Base-by-base conservation (phyloP, 2,888 invertebrate species). In the Ceramica pisi region DNA sequence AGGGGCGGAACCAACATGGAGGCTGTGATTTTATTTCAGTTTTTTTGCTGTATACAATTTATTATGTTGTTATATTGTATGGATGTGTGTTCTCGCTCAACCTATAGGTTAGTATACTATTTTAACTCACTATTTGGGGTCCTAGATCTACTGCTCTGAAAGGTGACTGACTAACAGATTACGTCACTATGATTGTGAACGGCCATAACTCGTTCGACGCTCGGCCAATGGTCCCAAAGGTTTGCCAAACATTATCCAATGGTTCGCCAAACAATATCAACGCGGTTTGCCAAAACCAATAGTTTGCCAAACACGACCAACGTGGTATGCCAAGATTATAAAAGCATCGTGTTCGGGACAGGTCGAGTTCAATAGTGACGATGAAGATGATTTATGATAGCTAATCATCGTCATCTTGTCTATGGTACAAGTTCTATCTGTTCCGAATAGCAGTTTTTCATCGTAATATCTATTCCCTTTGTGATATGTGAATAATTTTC, bases 21-120 rank as follows among this genome's bases (percentile, higher is more conserved):
- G 44, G 67, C 21, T 59, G 59, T 51, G 64, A 82, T 68, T 68
- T 65, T 59, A 38, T 72, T 57, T 50, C 46, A 48, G 56, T 56
- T 12, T 53, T 53, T 53, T 14, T 19, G 31, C 55, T 55, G 31
- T 31, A 35, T 31, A 31, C 19, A 55, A 55, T n/a, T n/a, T n/a
- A n/a, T 55, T 55, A 55, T 31, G 10, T n/a, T 55, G 31, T 31
- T 55, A 9, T 19, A 9, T 55, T 4, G 9, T 31, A 55, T 26
- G 53, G 53, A n/a, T 31, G 55, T 31, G 55, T 53, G 23, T 6
- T 51, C 48, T 48, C 48, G 48, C 48, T 48, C 48, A 19, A 19
- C 19, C n/a, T 16, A 48, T 2, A n/a, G n/a, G n/a, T n/a, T 48
- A 21, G n/a, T 19, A 19, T 46, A 19, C 2, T 19, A 19, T 19